Evolutionary conservation across 2,888 invertebrate species (phyloP), one percentile per base, ranked within the genome.

Genomic region (Euphydryas editha): DNA sequence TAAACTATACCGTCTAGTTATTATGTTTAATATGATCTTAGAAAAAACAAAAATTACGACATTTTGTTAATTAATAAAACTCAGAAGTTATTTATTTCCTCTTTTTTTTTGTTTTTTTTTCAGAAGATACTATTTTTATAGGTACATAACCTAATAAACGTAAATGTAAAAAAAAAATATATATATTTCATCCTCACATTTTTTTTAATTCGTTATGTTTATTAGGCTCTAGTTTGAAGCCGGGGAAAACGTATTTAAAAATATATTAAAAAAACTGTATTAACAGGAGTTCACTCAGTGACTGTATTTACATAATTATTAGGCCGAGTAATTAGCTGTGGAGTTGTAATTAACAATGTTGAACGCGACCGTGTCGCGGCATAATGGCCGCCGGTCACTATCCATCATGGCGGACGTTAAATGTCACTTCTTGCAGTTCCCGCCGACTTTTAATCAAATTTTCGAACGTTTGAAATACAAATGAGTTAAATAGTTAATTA

Each of bases 391-490:
- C 71, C 77, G 71, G 70, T 73, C 75, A 76, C 78, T 76, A 84
- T 83, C 76, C 84, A 84, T 84, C 84, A 88, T 85, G 85, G 84
- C 85, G 73, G 79, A 56, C 77, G 85, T 85, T 88, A 87, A 68
- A 82, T 86, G 88, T 86, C 89, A 88, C 76, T 84, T 87, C 87
- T 88, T 81, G 82, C 69, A 57, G 60, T 82, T 73, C 73, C 75
- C 78, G 77, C 84, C 80, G 76, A 82, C 76, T 86, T 72, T 78
- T 85, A 87, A 89, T 86, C 86, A 83, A 81, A 82, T 86, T 85
- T 80, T 57, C 39, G 69, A 70, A 73, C 78, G 62, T 63, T 69
- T 69, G 42, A 70, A 69, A 75, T 46, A 55, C 55, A 62, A 67
- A 66, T 57, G 37, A 58, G 51, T 58, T 24, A 39, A 30, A 8